Evolutionary conservation across 2,113 vertebrate genomes (phyloP).

Genomic region (Varanus komodoensis): DNA sequence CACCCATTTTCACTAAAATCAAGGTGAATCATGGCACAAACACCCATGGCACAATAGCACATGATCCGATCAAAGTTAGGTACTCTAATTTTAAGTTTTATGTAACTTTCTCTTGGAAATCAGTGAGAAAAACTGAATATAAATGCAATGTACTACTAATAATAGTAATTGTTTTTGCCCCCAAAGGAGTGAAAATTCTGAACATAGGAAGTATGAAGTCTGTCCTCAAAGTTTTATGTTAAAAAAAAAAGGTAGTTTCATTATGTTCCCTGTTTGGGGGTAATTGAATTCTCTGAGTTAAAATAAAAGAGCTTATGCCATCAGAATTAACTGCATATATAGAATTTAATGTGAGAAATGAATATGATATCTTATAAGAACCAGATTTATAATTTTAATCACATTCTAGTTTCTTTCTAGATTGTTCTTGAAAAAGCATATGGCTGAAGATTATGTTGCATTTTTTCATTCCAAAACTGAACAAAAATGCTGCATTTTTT

Average conservation of each 20-base stretch:
- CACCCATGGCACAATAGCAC: not conserved
- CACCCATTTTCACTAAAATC: not conserved
- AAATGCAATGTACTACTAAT: no score
- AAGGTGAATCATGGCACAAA: not conserved
- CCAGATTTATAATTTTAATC: no score
- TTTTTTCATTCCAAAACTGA: no score
- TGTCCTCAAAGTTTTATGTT: not conserved
- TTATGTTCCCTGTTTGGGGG: no score
- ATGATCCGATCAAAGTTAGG: not conserved
- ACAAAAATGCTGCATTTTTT: no score
- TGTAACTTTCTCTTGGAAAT: not conserved
- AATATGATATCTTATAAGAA: not conserved
- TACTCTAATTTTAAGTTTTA: not conserved
- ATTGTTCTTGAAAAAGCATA: no score
- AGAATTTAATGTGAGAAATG: not conserved
- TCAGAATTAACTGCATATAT: no score
- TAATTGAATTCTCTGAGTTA: not conserved
- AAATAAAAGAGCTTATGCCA: not conserved
- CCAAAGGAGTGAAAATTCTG: not conserved
- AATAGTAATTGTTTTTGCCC: no score
- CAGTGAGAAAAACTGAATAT: not conserved
- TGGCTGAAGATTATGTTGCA: no score
- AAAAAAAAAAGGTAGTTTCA: not conserved
- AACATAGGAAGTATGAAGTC: not conserved
- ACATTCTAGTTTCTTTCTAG: no score